phyloP scores from a whole-genome alignment of 2,888 invertebrate genomes.

The Drosophila heteroneura region DNA sequence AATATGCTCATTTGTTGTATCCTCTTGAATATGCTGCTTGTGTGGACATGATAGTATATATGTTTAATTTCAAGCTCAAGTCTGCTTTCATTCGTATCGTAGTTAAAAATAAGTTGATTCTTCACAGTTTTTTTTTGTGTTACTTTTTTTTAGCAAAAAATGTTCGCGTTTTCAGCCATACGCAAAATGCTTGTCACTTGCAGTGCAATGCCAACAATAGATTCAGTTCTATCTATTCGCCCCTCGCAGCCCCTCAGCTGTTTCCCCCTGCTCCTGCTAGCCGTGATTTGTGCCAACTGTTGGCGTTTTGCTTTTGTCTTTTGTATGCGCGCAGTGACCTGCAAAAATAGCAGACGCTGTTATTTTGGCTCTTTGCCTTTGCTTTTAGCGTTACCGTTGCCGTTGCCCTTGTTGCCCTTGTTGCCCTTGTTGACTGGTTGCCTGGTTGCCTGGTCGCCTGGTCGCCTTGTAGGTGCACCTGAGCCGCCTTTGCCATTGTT shows the following conservation, averaged over 20 bases:
- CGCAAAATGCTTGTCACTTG: constrained; percentile 80
- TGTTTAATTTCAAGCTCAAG: neutral
- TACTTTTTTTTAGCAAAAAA: constrained; percentile 33
- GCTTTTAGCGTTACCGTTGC: neutral
- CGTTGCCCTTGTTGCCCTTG: neutral
- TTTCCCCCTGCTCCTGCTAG: neutral
- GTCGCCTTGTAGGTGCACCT: constrained; percentile 24
- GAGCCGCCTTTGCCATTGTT: constrained; percentile 36
- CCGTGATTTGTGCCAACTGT: constrained; percentile 79
- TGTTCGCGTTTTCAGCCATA: constrained; percentile 72
- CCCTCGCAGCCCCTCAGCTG: neutral
- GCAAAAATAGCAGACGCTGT: constrained; percentile 83
- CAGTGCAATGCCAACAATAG: constrained; percentile 67
- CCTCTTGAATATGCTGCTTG: neutral
- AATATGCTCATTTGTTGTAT: neutral
- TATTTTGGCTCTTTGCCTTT: constrained; percentile 58
- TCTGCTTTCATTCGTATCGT: neutral
- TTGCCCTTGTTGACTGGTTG: constrained; percentile 1
- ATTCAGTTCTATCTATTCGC: constrained; percentile 14
- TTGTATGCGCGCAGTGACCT: constrained; percentile 84
- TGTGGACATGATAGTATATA: neutral
- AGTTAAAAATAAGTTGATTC: constrained; percentile 35
- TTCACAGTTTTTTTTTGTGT: constrained; percentile 10
- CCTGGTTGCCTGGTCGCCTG: constrained; percentile 1
- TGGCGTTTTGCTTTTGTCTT: constrained; percentile 70